A percentile compares a stretch with the other conserved stretches of the same genome.
Evolutionary conservation across 2,113 vertebrate species (phyloP).

Genomic region (Sarotherodon lohbergeri): DNA sequence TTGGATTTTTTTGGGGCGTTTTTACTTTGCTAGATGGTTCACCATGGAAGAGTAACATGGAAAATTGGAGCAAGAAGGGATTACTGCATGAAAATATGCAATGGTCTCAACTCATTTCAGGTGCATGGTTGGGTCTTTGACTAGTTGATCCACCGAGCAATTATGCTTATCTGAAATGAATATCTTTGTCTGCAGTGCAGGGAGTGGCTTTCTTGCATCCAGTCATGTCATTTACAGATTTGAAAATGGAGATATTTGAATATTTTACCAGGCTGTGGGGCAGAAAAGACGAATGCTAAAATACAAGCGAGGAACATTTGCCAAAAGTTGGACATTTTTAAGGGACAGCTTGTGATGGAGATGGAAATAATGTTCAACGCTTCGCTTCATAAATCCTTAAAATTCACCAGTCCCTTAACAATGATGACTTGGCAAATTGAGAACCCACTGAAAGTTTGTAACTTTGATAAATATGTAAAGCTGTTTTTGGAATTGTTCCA

Average conservation of each 20-base stretch:
- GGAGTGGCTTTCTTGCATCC: neutral
- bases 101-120: slow-evolving; percentile 24
- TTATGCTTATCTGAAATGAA: slow-evolving; percentile 14
- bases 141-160: slow-evolving; percentile 6
- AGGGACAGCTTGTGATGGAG: neutral
- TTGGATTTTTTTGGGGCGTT: slow-evolving; percentile 23
- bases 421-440: neutral
- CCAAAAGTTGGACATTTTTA: neutral
- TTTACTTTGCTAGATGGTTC: slow-evolving; percentile 21
- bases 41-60: neutral
- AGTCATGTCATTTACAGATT: neutral
- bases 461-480: neutral
- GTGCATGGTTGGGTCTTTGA: neutral
- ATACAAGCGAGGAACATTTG: neutral
- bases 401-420: neutral
- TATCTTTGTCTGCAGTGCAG: neutral
- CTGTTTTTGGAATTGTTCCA: neutral
- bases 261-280: neutral
- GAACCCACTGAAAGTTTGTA: neutral
- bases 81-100: slow-evolving; percentile 31
- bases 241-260: neutral
- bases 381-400: neutral
- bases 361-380: neutral
- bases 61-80: slow-evolving; percentile 23
- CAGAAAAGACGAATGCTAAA: neutral